phyloP scores from a whole-genome alignment of 2,797 vertebrate species.

The Gastrophryne carolinensis region DNA sequence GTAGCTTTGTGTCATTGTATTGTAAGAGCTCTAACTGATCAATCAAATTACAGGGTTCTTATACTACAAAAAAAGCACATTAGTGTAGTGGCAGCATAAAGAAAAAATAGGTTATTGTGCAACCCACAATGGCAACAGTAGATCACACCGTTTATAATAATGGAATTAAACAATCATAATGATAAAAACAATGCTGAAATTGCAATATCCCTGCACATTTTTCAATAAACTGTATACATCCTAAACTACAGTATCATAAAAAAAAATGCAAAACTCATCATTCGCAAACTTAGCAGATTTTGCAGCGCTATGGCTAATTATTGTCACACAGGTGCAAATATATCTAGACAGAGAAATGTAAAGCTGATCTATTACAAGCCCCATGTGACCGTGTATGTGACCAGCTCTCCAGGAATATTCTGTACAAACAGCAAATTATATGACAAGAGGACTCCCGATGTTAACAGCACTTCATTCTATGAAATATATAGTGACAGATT shows the following conservation, averaged over 20 bases:
- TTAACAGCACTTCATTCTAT: too few species aligned
- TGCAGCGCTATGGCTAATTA: conserved; percentile 18
- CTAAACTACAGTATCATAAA: conserved; percentile 20
- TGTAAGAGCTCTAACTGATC: too few species aligned
- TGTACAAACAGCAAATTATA: background rate
- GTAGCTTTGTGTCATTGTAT: too few species aligned
- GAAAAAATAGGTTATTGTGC: too few species aligned
- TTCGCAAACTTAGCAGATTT: conserved; percentile 19
- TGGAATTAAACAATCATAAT: background rate
- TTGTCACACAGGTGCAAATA: conserved; percentile 15
- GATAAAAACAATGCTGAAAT: background rate
- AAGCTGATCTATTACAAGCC: conserved; percentile 9
- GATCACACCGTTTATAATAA: background rate
- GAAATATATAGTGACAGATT: too few species aligned
- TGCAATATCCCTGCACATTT: background rate
- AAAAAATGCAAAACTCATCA: conserved; percentile 38
- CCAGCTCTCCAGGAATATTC: background rate
- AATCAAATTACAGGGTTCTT: too few species aligned
- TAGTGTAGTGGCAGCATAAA: too few species aligned
- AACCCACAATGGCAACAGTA: too few species aligned
- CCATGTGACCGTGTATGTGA: background rate
- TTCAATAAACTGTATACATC: conserved; percentile 37
- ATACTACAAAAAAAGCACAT: too few species aligned
- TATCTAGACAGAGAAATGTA: background rate
- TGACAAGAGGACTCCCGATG: too few species aligned